Evolutionary conservation across 2,797 vertebrate genomes (phyloP).

Genomic region (Tauraco hartlaubi): DNA sequence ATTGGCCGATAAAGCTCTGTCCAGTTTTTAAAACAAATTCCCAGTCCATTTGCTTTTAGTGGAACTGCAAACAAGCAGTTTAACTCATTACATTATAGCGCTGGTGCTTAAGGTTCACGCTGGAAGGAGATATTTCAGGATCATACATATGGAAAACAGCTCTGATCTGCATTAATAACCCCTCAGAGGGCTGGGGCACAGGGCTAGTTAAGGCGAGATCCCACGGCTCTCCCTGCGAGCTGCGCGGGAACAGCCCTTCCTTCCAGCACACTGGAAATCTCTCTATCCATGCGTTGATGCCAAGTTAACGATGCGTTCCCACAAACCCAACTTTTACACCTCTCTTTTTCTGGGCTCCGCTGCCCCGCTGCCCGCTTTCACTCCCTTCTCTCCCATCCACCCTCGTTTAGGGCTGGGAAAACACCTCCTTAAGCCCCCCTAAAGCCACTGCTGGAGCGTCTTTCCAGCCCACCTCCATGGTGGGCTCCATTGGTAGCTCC

Average conservation of each 20-base stretch:
- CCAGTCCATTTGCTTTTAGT: slow-evolving; percentile 72
- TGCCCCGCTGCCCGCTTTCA: neutral
- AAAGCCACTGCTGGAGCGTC: neutral
- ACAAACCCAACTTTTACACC: neutral
- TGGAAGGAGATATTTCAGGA: slow-evolving; percentile 15
- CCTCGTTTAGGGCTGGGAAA: neutral
- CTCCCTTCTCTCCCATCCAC: fast-evolving
- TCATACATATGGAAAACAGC: slow-evolving; percentile 39
- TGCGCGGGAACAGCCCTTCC: neutral
- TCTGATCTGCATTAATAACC: neutral
- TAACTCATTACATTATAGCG: slow-evolving; percentile 10
- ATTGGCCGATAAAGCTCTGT: slow-evolving; percentile 71
- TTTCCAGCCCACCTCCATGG: neutral
- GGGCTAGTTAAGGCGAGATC: neutral
- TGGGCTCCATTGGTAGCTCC: fast-evolving
- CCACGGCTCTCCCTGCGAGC: neutral
- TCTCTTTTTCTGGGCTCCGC: neutral
- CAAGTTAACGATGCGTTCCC: neutral
- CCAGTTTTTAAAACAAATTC: slow-evolving; percentile 69
- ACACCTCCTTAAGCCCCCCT: too few species aligned
- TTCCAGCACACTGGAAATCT: neutral
- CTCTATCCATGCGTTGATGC: fast-evolving
- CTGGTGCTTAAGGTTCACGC: neutral
- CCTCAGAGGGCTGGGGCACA: neutral
- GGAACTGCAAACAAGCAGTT: slow-evolving; percentile 41